phyloP scores from a whole-genome alignment of 2,888 invertebrate species.

The Barypeithes pellucidus region DNA sequence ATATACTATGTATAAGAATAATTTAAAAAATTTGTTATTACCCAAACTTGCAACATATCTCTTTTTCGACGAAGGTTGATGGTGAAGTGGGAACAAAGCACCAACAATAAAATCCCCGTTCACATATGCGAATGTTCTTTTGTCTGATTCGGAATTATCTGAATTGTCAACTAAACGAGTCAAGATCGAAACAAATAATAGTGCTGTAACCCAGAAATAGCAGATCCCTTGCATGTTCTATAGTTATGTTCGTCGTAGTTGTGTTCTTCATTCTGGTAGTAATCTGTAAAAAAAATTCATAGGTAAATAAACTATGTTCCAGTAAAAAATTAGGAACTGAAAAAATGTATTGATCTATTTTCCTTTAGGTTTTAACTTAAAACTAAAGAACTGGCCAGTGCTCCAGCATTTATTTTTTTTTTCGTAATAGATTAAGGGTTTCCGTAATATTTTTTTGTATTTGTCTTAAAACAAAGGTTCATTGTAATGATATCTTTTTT shows the following conservation, averaged over 20 bases:
- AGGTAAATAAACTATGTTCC: neutral
- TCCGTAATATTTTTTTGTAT: no score
- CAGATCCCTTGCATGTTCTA: neutral
- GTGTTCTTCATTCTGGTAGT: neutral
- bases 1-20: no score
- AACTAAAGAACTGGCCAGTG: no score
- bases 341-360: no score
- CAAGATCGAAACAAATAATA: neutral
- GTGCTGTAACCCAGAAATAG: neutral
- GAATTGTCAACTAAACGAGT: neutral
- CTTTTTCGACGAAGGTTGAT: conserved; percentile 67
- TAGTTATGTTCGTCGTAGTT: conserved; percentile 1
- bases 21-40: conserved; percentile 1
- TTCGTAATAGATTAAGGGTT: no score
- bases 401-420: no score
- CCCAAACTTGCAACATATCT: conserved; percentile 50
- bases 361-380: no score
- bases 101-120: conserved; percentile 76
- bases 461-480: no score
- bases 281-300: conserved; percentile 13
- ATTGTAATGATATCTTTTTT: no score
- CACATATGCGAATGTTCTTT: conserved; percentile 70
- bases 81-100: conserved; percentile 74
- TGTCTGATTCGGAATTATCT: conserved; percentile 54
- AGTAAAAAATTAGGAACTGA: no score